These are phyloP conservation scores for Drosophila novamexicana DNA, from an alignment of 1,140 invertebrate species.

Conservation along the genomic window DNA sequence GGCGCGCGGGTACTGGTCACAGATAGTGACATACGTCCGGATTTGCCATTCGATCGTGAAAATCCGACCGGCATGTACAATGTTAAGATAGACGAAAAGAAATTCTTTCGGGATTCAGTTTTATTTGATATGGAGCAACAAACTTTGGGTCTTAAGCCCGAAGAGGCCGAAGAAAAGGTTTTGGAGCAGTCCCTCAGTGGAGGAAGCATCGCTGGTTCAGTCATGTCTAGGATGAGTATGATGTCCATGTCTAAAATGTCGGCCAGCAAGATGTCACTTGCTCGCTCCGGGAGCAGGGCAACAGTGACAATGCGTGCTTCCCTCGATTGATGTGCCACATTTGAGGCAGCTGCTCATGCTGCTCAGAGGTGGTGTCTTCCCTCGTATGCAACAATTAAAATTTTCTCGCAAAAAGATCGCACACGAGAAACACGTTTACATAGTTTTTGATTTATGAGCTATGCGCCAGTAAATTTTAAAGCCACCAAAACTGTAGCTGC, in stretches of 20 bases:
- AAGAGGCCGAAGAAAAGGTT: background rate
- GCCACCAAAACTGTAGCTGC: conserved; percentile 27
- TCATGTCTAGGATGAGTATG: background rate
- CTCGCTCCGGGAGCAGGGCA: background rate
- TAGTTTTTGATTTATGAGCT: conserved; percentile 72
- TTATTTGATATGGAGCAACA: conserved; percentile 29
- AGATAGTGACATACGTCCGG: conserved; percentile 62
- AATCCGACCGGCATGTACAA: conserved; percentile 60
- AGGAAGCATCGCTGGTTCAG: background rate
- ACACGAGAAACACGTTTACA: conserved; percentile 60
- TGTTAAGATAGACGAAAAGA: conserved; percentile 42
- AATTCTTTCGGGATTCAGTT: conserved; percentile 58
- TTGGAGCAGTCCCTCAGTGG: background rate
- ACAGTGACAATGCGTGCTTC: background rate
- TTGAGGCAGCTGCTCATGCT: too few species aligned
- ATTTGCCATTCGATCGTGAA: conserved; percentile 59
- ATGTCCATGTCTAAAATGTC: background rate
- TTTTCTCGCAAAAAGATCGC: conserved; percentile 6
- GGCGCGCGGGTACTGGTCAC: conserved; percentile 68
- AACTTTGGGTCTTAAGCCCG: background rate
- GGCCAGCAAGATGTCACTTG: background rate
- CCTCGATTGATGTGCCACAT: background rate
- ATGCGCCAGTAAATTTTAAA: conserved; percentile 62
- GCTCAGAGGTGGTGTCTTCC: background rate
- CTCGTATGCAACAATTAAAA: background rate